Base-by-base conservation (phyloP, 2,797 vertebrate species). In the Melanotaenia nigrans region DNA sequence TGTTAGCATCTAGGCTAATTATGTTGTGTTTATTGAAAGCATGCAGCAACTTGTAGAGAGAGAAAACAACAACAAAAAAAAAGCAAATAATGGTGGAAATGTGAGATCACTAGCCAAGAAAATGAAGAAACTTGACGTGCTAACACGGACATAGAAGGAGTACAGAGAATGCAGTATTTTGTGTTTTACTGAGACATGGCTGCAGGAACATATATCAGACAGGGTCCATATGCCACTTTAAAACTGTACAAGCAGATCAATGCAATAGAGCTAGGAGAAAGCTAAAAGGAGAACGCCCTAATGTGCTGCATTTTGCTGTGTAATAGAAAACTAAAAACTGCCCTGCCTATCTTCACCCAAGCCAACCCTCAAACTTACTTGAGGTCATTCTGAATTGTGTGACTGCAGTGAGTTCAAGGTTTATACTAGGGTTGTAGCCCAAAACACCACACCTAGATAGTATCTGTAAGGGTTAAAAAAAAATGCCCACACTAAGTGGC, bases 1-100 rank as follows among this genome's bases (percentile, higher is more conserved):
- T 60, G 80, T 82, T 79, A 84, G 74, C 74, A 85, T 80, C 35
- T n/a, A 38, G 35, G 71, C 81, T 81, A 79, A 83, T 85, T 59
- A 51, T 74, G 61, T 8, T 57, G 47, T 63, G 12, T 51, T 47
- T 42, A 84, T 78, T 72, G 56, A 70, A 83, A 71, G 32, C 13
- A 38, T 22, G 63, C 32, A 60, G n/a, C 47, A 11, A 57, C 9
- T 68, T 65, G 73, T 42, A 69, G 53, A 61, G 42, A 69, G 60
- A 25, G 33, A 59, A 54, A 49, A 13, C 28, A 28, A 28, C 25
- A 28, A 28, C 2, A 28, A 28, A 28, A 28, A 28, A 28, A 28
- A 65, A 25, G 6, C 13, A 35, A 53, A 58, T 12, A 56, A 13
- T 3, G 33, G 1, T 36, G 33, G 33, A 35, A 35, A 35, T 35